These are phyloP conservation scores for Terebella lapidaria DNA, from an alignment of 2,888 invertebrate genomes.

Conservation along the genomic window DNA sequence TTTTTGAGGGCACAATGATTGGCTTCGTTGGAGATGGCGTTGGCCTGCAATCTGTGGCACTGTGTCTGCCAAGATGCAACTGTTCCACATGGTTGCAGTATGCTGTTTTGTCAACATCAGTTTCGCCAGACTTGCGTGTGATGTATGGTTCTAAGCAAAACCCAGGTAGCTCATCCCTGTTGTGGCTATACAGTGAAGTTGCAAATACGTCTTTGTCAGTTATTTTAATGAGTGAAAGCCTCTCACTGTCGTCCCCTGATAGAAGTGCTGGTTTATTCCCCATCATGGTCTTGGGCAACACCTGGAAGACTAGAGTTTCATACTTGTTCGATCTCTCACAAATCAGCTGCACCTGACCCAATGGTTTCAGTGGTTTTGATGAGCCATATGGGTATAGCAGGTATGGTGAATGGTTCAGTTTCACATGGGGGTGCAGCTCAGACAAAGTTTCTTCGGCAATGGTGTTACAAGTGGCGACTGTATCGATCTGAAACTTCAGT, in stretches of 20 bases:
- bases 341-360: background rate
- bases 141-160: too few relatives aligned
- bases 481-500: background rate
- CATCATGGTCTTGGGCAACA: background rate
- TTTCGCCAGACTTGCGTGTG: too few relatives aligned
- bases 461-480: background rate
- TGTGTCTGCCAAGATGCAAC: background rate
- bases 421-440: too few relatives aligned
- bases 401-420: background rate
- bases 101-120: too few relatives aligned
- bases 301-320: background rate
- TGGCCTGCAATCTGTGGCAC: conserved; percentile 2
- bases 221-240: background rate
- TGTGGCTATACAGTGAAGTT: too few relatives aligned
- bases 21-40: background rate
- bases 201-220: conserved; percentile 1
- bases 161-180: too few relatives aligned
- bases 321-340: background rate
- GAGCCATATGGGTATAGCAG: conserved; percentile 4
- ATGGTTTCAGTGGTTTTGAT: background rate
- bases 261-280: conserved; percentile 5
- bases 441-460: conserved; percentile 1
- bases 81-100: conserved; percentile 1
- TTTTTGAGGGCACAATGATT: background rate
- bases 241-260: background rate